Evolutionary conservation across 2,113 vertebrate species (phyloP).

Genomic region (Corynorhinus townsendii): DNA sequence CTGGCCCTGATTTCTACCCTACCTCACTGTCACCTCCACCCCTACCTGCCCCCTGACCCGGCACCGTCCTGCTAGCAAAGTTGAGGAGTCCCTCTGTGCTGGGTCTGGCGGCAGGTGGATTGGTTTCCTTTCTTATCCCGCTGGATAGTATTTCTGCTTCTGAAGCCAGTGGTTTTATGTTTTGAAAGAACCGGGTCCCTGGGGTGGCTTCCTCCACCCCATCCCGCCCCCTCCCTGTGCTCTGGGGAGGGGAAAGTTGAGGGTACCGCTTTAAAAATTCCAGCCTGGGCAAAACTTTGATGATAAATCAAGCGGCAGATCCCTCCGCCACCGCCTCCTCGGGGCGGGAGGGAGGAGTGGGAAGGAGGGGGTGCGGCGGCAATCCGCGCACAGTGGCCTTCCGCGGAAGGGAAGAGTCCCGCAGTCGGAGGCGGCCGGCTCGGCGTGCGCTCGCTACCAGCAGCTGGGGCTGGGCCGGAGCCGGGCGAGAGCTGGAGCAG

Average conservation of each 20-base stretch:
- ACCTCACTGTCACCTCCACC: not conserved
- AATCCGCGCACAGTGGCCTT: constrained; percentile 66
- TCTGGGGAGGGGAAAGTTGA: constrained; percentile 20
- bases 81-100: not conserved
- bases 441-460: constrained; percentile 63
- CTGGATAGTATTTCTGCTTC: not conserved
- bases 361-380: constrained; percentile 59
- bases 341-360: constrained; percentile 52
- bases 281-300: constrained; percentile 81
- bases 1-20: not conserved
- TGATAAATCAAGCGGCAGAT: constrained; percentile 81
- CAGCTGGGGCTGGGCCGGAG: constrained; percentile 54
- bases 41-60: not conserved
- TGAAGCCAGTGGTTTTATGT: not conserved
- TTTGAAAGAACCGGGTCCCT: not conserved
- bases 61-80: not conserved
- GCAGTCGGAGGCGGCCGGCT: constrained; percentile 75
- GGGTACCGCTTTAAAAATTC: constrained; percentile 78
- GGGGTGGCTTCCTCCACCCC: not conserved
- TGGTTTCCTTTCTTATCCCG: not conserved
- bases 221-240: not conserved
- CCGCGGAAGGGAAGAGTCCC: constrained; percentile 79
- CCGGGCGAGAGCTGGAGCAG: not conserved
- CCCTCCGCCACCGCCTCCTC: constrained; percentile 86
- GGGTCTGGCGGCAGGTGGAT: not conserved